These are phyloP conservation scores for Eulemur mongoz DNA, from an alignment of 2,797 vertebrate species.

Conservation along the genomic window DNA sequence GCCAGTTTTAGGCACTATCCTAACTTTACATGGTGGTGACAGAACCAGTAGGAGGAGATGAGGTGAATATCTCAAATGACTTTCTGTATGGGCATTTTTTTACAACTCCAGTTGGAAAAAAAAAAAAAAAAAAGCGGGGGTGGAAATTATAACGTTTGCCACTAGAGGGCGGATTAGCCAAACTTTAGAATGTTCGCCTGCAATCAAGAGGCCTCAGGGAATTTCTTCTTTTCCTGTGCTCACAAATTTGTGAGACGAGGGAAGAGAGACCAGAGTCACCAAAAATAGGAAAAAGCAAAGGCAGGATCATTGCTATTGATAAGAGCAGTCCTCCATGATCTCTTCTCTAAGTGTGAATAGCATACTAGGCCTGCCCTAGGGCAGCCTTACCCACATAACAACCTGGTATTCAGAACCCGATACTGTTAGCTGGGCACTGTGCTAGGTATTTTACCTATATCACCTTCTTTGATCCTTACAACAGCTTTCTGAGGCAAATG, in stretches of 20 bases:
- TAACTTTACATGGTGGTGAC: neutral
- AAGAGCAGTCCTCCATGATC: neutral
- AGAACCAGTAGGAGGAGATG: neutral
- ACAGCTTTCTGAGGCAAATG: neutral
- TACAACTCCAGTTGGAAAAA: neutral
- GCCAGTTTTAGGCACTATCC: neutral
- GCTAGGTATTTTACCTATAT: neutral
- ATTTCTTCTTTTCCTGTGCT: neutral
- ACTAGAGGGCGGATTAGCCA: conserved; percentile 54
- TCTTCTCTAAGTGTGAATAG: neutral
- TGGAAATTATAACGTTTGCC: conserved; percentile 19
- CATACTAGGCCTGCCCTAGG: neutral
- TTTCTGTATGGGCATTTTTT: neutral
- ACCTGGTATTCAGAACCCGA: neutral
- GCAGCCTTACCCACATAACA: neutral
- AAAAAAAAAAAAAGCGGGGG: neutral
- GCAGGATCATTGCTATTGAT: too few relatives aligned
- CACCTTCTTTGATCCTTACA: neutral
- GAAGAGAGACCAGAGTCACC: neutral
- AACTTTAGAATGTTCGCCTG: neutral
- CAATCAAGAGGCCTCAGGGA: neutral
- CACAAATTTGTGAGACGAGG: neutral
- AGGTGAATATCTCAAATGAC: neutral
- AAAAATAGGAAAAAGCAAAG: neutral
- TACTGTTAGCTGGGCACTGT: neutral